Percentiles rank a stretch among this genome's conserved stretches.
Evolutionary conservation across 2,888 invertebrate species (phyloP).

Genomic region (Bruchidius siliquastri): DNA sequence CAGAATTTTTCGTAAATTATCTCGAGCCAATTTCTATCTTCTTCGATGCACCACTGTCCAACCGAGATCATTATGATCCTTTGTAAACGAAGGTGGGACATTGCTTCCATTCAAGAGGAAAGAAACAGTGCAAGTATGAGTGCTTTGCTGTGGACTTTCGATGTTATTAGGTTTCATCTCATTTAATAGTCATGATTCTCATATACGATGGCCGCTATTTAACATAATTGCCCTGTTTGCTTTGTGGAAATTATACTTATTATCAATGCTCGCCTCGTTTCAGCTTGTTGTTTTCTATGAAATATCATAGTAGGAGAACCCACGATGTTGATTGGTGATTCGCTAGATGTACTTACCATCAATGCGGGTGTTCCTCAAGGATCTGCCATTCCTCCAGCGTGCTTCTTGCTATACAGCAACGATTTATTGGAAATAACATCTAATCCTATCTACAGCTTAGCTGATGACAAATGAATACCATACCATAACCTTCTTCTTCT

Average conservation of each 20-base stretch:
- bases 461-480: no score
- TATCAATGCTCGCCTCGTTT: neutral
- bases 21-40: neutral
- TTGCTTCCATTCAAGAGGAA: neutral
- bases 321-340: no score
- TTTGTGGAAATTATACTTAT: neutral
- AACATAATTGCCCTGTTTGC: neutral
- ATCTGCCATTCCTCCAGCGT: no score
- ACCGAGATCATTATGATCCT: slow-evolving; percentile 1
- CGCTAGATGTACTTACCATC: no score
- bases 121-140: neutral
- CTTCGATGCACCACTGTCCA: slow-evolving; percentile 10
- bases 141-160: neutral
- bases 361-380: no score
- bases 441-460: no score
- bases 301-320: no score
- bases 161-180: neutral
- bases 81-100: neutral
- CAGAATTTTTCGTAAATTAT: neutral
- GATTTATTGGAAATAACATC: no score
- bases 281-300: neutral
- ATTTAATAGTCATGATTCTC: neutral
- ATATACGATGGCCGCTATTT: neutral
- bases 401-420: no score
- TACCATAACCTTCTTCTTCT: no score